These are phyloP conservation scores for Triplophysa tibetana DNA, from an alignment of 2,113 vertebrate genomes.

Conservation along the genomic window DNA sequence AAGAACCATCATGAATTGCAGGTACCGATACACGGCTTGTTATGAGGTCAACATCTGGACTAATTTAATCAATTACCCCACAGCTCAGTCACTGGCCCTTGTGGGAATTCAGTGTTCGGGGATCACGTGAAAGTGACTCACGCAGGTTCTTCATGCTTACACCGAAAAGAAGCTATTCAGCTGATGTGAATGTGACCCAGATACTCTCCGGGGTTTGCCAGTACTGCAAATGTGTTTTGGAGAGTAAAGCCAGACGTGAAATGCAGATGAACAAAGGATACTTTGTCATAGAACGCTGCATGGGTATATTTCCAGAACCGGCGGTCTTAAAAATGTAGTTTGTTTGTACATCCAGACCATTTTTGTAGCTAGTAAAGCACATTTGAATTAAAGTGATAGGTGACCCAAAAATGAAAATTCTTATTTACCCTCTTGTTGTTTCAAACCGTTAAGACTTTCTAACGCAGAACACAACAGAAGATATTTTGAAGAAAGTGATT, in stretches of 20 bases:
- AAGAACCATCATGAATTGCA: neutral
- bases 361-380: neutral
- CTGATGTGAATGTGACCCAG: slow-evolving; percentile 41
- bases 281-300: slow-evolving; percentile 30
- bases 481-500: too few species aligned
- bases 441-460: too few species aligned
- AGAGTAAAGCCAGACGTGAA: slow-evolving; percentile 39
- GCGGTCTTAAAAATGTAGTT: neutral
- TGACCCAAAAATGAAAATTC: too few species aligned
- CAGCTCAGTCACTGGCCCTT: slow-evolving; percentile 17
- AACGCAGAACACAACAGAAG: too few species aligned
- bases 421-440: too few species aligned
- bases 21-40: neutral
- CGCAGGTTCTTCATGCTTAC: neutral
- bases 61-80: slow-evolving; percentile 16
- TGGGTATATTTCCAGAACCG: neutral
- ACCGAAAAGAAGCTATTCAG: slow-evolving; percentile 36
- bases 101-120: neutral
- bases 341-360: neutral
- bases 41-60: slow-evolving; percentile 29
- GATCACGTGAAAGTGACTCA: slow-evolving; percentile 30
- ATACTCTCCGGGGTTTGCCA: slow-evolving; percentile 37
- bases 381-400: too few species aligned
- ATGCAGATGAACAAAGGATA: slow-evolving; percentile 39
- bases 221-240: slow-evolving; percentile 36